A percentile compares a stretch with the other conserved stretches of the same genome.
Evolutionary conservation across 2,113 vertebrate species (phyloP).

Genomic region (Heptranchias perlo): DNA sequence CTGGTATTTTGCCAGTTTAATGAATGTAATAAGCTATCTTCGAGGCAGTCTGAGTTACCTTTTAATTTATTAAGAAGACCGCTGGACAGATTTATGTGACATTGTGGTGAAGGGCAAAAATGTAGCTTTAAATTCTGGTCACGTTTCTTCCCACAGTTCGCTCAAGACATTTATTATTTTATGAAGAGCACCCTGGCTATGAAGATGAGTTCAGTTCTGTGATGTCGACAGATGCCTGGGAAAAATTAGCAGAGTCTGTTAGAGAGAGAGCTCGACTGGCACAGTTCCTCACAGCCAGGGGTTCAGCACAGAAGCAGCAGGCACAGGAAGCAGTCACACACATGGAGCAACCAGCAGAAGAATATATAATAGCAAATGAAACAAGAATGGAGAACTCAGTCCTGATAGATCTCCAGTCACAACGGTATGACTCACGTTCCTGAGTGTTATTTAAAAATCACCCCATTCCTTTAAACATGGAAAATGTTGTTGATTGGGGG

Average conservation of each 20-base stretch:
- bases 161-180: conserved; percentile 82
- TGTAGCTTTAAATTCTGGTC: not conserved
- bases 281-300: conserved; percentile 36
- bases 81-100: not conserved
- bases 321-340: conserved; percentile 53
- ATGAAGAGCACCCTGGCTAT: conserved; percentile 65
- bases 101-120: not conserved
- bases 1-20: not conserved
- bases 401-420: conserved; percentile 71
- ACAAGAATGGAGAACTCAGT: conserved; percentile 68
- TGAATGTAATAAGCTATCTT: not conserved
- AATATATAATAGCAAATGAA: conserved; percentile 69
- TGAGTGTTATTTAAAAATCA: not conserved
- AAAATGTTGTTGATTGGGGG: not conserved
- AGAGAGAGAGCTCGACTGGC: conserved; percentile 58
- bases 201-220: conserved; percentile 67
- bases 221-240: conserved; percentile 62
- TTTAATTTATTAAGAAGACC: not conserved
- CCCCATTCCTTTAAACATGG: not conserved
- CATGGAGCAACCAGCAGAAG: conserved; percentile 54
- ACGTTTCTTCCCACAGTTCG: conserved; percentile 63
- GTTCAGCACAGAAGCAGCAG: conserved; percentile 38
- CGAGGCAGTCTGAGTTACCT: not conserved
- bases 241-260: conserved; percentile 61
- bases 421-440: conserved; percentile 53